phyloP scores from a whole-genome alignment of 1,140 invertebrate genomes.

The Nebria ingens region DNA sequence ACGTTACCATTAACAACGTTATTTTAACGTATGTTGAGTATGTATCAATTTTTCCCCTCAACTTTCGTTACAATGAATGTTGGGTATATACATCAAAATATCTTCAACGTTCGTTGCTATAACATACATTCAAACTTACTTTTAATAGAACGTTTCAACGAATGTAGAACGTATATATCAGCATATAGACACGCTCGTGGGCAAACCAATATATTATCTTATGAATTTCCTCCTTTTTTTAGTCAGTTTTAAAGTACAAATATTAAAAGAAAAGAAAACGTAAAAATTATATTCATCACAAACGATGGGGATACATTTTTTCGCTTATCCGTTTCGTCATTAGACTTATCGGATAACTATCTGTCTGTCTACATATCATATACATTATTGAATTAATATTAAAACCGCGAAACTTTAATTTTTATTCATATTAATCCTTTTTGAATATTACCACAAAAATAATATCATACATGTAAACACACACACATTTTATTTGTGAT shows the following conservation, averaged over 20 bases:
- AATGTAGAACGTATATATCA: neutral
- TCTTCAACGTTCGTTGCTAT: too few relatives aligned
- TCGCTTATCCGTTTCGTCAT: neutral
- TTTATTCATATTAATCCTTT: too few relatives aligned
- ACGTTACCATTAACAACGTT: too few relatives aligned
- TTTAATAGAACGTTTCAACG: neutral
- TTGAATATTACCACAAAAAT: neutral
- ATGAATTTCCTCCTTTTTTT: conserved; percentile 20
- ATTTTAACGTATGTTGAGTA: too few relatives aligned
- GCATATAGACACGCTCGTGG: neutral
- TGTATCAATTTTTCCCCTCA: too few relatives aligned
- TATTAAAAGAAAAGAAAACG: conserved; percentile 19
- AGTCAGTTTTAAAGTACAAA: conserved; percentile 34
- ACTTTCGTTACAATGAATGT: too few relatives aligned
- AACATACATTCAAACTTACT: too few relatives aligned
- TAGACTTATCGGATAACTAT: conserved; percentile 23
- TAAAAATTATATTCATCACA: neutral
- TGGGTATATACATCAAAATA: too few relatives aligned
- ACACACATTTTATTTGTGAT: neutral
- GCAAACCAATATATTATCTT: conserved; percentile 12
- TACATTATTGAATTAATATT: too few relatives aligned
- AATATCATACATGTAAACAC: neutral
- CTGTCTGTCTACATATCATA: conserved; percentile 29
- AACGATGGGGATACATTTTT: neutral
- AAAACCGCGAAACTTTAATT: too few relatives aligned